phyloP scores from a whole-genome alignment of 2,888 invertebrate species.

The Diabrotica balteata region DNA sequence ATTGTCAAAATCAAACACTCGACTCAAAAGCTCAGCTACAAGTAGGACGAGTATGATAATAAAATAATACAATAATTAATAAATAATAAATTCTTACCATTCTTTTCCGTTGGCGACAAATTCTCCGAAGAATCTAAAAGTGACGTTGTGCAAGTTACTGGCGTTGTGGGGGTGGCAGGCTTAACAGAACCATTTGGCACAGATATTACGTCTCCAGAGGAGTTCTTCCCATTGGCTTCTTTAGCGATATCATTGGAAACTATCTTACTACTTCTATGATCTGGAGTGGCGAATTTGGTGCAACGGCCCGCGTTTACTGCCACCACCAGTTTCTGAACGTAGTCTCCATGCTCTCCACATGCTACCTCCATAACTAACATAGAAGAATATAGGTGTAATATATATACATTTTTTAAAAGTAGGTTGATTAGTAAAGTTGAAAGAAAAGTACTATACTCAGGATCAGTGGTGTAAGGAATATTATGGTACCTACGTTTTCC shows the following conservation, averaged over 20 bases:
- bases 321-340: conserved; percentile 82
- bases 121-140: conserved; percentile 58
- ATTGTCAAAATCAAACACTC: too few relatives aligned
- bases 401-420: too few relatives aligned
- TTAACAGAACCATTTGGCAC: conserved; percentile 53
- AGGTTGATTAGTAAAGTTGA: too few relatives aligned
- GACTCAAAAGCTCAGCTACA: too few relatives aligned
- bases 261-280: conserved; percentile 54
- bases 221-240: conserved; percentile 54
- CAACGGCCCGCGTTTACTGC: conserved; percentile 84
- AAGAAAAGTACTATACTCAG: too few relatives aligned
- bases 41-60: too few relatives aligned
- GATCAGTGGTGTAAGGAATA: too few relatives aligned
- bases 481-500: too few relatives aligned
- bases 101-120: conserved; percentile 65
- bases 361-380: conserved; percentile 92
- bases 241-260: conserved; percentile 68
- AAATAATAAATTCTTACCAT: conserved; percentile 32
- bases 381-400: background rate
- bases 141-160: conserved; percentile 64
- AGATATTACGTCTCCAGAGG: conserved; percentile 45
- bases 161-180: conserved; percentile 57
- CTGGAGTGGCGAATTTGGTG: conserved; percentile 65
- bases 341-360: conserved; percentile 92
- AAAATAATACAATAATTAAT: too few relatives aligned